Conservation (phyloP, 2,113 vertebrate species). For the Aviceda subcristata region DNA sequence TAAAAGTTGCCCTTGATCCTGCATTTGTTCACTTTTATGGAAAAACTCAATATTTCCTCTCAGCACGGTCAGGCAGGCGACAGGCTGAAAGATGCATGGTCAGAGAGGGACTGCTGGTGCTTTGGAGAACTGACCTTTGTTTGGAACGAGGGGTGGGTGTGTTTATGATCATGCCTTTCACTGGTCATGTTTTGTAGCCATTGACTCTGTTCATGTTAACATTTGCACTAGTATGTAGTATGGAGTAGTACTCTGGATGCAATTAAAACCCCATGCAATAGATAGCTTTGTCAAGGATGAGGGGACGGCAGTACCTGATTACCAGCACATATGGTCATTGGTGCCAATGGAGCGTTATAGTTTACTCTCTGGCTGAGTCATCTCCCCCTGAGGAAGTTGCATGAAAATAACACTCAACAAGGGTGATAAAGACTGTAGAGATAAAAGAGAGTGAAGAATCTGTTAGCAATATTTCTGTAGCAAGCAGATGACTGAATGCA, state of each 20-base stretch:
- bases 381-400: slow-evolving; percentile 9
- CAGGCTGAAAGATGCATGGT: background rate
- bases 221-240: background rate
- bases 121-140: background rate
- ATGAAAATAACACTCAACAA: slow-evolving; percentile 40
- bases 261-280: background rate
- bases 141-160: background rate
- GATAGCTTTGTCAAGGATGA: background rate
- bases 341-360: background rate
- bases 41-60: background rate
- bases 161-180: background rate
- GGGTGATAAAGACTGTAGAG: slow-evolving; percentile 27
- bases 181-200: background rate
- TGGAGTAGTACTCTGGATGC: background rate
- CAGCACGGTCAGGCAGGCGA: background rate
- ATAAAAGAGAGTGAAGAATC: slow-evolving; percentile 7
- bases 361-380: slow-evolving; percentile 23
- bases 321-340: background rate
- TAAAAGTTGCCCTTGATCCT: background rate
- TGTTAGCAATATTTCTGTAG: slow-evolving; percentile 8
- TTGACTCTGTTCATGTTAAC: background rate
- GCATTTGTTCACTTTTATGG: background rate
- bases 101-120: background rate
- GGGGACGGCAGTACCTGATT: background rate
- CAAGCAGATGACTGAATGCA: slow-evolving; percentile 30